phyloP scores from a whole-genome alignment of 2,797 vertebrate species.

The Telmatherina bonti region DNA sequence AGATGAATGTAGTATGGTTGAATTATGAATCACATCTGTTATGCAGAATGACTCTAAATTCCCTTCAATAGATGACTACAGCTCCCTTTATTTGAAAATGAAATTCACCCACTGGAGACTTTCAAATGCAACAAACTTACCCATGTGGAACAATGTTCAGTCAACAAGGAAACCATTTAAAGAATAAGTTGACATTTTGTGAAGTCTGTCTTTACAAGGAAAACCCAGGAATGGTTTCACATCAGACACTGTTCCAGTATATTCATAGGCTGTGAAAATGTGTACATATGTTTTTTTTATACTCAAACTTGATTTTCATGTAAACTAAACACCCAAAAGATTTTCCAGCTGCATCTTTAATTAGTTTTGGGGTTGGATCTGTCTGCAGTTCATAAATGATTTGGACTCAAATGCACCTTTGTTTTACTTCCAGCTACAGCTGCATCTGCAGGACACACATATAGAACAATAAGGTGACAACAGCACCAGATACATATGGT shows the following conservation, averaged over 20 bases:
- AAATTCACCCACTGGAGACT: slow-evolving; percentile 3
- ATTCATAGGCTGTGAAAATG: neutral
- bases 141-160: slow-evolving; percentile 2
- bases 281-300: neutral
- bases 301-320: neutral
- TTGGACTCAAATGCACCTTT: neutral
- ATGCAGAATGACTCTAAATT: slow-evolving; percentile 8
- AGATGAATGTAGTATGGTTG: slow-evolving; percentile 12
- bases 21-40: neutral
- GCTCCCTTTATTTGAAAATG: slow-evolving; percentile 7
- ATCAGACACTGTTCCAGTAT: neutral
- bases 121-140: slow-evolving; percentile 16
- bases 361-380: neutral
- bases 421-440: neutral
- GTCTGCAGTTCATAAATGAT: neutral
- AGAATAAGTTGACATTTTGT: slow-evolving; percentile 7
- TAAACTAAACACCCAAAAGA: neutral
- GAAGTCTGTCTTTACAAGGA: slow-evolving; percentile 11
- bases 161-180: slow-evolving; percentile 14
- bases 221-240: neutral
- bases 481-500: neutral
- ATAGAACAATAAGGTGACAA: neutral
- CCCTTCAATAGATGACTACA: neutral
- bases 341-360: neutral
- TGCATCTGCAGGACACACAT: neutral